Conservation (phyloP, 2,888 invertebrate species). For the Leucophenga montana region DNA sequence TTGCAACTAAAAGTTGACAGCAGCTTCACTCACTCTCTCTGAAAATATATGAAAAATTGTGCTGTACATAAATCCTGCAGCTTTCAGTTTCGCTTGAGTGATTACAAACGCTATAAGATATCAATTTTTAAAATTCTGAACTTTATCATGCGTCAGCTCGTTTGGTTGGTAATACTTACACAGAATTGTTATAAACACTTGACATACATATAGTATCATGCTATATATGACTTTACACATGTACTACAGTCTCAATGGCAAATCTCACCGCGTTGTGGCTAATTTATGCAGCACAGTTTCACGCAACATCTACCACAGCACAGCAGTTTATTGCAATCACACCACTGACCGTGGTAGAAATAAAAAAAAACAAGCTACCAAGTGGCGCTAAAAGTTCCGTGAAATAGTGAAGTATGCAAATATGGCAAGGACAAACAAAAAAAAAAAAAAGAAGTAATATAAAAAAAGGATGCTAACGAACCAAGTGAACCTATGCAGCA, state of each 20-base stretch:
- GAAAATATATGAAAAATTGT: constrained; percentile 1
- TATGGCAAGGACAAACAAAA: background rate
- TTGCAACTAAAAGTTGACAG: background rate
- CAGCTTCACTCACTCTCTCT: background rate
- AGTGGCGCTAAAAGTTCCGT: background rate
- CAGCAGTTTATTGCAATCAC: constrained; percentile 24
- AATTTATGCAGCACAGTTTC: constrained; percentile 14
- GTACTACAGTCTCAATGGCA: background rate
- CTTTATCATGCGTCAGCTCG: background rate
- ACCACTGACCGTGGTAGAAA: background rate
- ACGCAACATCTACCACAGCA: background rate
- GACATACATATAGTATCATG: too few relatives aligned
- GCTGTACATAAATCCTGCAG: constrained; percentile 10
- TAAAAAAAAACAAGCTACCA: too few relatives aligned
- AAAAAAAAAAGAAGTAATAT: background rate
- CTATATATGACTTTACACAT: too few relatives aligned
- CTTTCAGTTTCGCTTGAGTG: background rate
- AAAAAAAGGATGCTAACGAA: background rate
- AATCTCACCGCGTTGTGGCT: constrained; percentile 1
- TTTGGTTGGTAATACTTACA: background rate
- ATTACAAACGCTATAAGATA: background rate
- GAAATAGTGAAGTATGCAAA: background rate
- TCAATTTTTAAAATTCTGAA: background rate
- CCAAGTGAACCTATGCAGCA: background rate
- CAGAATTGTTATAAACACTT: too few relatives aligned